Evolutionary conservation across 2,888 invertebrate species (phyloP).

Genomic region (Hofmannophila pseudospretella): DNA sequence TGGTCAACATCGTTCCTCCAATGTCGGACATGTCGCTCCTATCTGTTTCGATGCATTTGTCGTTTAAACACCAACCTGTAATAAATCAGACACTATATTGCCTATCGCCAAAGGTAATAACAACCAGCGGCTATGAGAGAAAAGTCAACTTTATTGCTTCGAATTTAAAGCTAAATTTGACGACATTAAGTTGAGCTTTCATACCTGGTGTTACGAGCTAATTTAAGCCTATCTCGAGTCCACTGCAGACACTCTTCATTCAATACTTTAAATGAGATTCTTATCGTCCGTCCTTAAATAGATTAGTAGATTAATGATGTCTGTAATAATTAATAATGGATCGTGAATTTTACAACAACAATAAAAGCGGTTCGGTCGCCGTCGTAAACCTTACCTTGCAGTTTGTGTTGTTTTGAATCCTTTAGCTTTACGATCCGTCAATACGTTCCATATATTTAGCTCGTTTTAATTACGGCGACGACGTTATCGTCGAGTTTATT

Average conservation of each 20-base stretch:
- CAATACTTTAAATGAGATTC: constrained; percentile 79
- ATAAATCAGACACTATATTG: constrained; percentile 64
- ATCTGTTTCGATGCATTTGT: constrained; percentile 78
- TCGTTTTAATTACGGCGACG: constrained; percentile 64
- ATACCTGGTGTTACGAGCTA: constrained; percentile 28
- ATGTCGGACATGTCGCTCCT: constrained; percentile 76
- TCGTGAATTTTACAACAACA: constrained; percentile 77
- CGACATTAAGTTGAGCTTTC: constrained; percentile 11
- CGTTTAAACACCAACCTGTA: constrained; percentile 78
- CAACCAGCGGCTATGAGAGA: constrained; percentile 8
- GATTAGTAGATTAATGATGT: constrained; percentile 78
- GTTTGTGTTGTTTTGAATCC: constrained; percentile 69
- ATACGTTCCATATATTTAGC: constrained; percentile 70
- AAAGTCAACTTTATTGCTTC: constrained; percentile 18
- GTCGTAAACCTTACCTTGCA: constrained; percentile 70
- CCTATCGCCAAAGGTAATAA: constrained; percentile 26
- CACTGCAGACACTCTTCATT: constrained; percentile 77
- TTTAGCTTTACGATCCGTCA: constrained; percentile 72
- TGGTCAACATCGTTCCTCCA: constrained; percentile 72
- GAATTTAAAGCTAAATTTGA: constrained; percentile 17
- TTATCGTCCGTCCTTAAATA: constrained; percentile 77
- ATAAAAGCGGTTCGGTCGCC: constrained; percentile 69
- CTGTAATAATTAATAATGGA: constrained; percentile 78
- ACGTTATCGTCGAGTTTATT: constrained; percentile 61
- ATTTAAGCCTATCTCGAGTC: constrained; percentile 76